Evolutionary conservation across 2,113 vertebrate genomes (phyloP), one percentile per base, ranked within the genome.

Genomic region (Poeciliopsis retropinna): DNA sequence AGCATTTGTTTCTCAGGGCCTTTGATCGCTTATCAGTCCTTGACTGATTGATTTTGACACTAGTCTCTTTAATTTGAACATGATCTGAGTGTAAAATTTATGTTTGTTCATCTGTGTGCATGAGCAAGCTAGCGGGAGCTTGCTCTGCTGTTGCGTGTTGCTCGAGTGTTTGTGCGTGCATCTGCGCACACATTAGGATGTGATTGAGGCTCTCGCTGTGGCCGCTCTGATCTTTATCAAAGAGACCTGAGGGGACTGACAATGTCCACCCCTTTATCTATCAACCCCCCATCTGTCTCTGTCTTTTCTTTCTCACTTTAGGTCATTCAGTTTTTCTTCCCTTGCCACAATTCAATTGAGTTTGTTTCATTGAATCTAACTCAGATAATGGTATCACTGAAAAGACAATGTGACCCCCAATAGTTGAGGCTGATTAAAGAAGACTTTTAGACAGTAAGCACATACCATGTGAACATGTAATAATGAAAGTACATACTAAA

Each of bases 221-320:
- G 82, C 67, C 78, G 47, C 73, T 80, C 71, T 86, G 89, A 88
- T 92, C 81, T 86, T 87, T 88, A 90, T 92, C 87, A 87, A 66
- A 85, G 73, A 84, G 76, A 82, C 85, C 83, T 86, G 86, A 86
- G 88, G 82, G 80, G 78, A 88, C 79, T 87, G 85, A 76, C 78
- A 84, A 90, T 85, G 84, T 80, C 76, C 80, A 88, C 71, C 81
- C 34, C 32, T 83, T 70, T 77, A 54, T 84, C 80, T 82, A 31
- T 81, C 85, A 77, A 72, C 76, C 71, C 32, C 72, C 70, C 62
- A 69, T 84, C 88, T 67, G 12, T 85, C 72, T 28, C 39, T 63
- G 17, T 70, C 30, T 74, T 62, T 60, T 54, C 39, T 60, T 51
- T 73, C 76, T 79, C 67, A 57, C 44, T 75, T 66, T 70, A 41